phyloP scores from a whole-genome alignment of 2,797 vertebrate genomes.

The Sebastes itinus region DNA sequence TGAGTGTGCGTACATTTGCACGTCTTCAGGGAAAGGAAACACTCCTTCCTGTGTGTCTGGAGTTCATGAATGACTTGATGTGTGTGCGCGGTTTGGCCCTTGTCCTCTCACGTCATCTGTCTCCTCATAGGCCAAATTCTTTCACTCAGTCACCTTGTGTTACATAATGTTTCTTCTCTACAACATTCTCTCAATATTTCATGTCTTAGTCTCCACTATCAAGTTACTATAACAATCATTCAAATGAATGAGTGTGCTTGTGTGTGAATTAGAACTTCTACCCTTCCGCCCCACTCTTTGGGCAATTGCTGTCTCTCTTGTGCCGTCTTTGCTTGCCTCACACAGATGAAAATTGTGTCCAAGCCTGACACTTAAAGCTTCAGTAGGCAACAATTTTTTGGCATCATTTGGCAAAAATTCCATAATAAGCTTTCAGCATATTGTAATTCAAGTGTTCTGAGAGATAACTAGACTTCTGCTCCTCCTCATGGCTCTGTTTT shows the following conservation, averaged over 20 bases:
- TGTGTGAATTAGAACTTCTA: conserved; percentile 24
- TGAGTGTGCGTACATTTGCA: conserved; percentile 44
- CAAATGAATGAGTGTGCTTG: conserved; percentile 25
- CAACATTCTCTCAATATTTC: conserved; percentile 38
- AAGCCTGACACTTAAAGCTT: not conserved
- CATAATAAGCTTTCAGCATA: too few relatives aligned
- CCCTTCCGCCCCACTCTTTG: not conserved
- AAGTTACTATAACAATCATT: conserved; percentile 41
- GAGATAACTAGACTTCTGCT: too few relatives aligned
- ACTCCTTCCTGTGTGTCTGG: conserved; percentile 51
- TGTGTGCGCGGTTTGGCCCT: conserved; percentile 29
- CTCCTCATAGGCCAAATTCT: conserved; percentile 34
- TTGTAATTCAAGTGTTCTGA: too few relatives aligned
- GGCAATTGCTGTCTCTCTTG: conserved; percentile 1
- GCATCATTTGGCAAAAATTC: too few relatives aligned
- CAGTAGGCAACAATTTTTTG: not conserved
- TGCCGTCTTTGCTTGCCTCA: not conserved
- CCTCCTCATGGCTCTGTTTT: too few relatives aligned
- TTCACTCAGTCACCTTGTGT: conserved; percentile 31
- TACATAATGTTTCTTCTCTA: conserved; percentile 52
- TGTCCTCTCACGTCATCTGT: conserved; percentile 33
- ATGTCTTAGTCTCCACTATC: conserved; percentile 21
- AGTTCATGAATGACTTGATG: conserved; percentile 50
- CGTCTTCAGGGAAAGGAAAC: conserved; percentile 56
- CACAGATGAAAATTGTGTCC: not conserved